phyloP scores from a whole-genome alignment of 2,888 invertebrate species.

The Dynastes maya region DNA sequence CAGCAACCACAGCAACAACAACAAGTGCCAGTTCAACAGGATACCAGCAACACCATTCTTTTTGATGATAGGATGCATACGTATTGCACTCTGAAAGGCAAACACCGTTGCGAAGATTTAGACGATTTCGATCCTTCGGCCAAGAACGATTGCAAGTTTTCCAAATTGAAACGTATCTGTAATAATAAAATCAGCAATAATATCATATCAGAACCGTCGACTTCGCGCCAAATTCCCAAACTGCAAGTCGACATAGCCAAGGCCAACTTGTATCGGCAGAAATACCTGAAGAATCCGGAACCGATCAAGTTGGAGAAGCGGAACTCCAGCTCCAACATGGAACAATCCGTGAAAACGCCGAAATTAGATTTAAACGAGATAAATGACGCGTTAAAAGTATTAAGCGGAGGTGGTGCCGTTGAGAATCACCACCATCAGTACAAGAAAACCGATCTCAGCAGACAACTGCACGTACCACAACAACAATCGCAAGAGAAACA shows the following conservation, averaged over 20 bases:
- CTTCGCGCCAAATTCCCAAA: conserved; percentile 61
- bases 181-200: conserved; percentile 46
- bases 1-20: conserved; percentile 36
- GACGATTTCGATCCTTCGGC: conserved; percentile 75
- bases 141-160: conserved; percentile 54
- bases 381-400: conserved; percentile 68
- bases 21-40: conserved; percentile 35
- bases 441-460: conserved; percentile 65
- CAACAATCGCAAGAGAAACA: conserved; percentile 28
- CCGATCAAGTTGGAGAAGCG: conserved; percentile 57
- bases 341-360: conserved; percentile 59
- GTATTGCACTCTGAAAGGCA: conserved; percentile 82
- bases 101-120: conserved; percentile 84
- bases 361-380: conserved; percentile 70
- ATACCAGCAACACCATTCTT: conserved; percentile 58
- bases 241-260: conserved; percentile 59
- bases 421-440: conserved; percentile 26
- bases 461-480: conserved; percentile 53
- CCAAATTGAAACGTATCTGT: conserved; percentile 58
- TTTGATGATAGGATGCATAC: conserved; percentile 83
- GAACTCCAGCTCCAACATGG: conserved; percentile 53
- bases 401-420: conserved; percentile 57
- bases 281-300: conserved; percentile 43
- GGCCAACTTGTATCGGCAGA: conserved; percentile 53
- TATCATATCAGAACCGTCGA: conserved; percentile 59